Percentiles rank a stretch among this genome's conserved stretches.
Evolutionary conservation across 2,797 vertebrate genomes (phyloP).

Genomic region (Megaceryle alcyon): DNA sequence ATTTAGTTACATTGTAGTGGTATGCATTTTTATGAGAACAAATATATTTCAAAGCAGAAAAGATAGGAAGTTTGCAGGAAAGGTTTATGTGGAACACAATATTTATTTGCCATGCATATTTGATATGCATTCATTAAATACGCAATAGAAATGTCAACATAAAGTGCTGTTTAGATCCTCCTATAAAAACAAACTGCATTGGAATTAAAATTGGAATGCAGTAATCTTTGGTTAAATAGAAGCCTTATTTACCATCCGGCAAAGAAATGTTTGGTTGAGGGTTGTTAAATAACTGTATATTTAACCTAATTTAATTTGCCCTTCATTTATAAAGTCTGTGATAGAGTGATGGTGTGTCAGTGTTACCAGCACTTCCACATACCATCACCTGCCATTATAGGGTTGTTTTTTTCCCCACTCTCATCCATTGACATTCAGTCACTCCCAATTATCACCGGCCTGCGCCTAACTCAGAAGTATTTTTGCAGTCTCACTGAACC

Average conservation of each 20-base stretch:
- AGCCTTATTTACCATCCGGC: slow-evolving; percentile 70
- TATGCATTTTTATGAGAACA: slow-evolving; percentile 73
- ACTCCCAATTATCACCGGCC: slow-evolving; percentile 62
- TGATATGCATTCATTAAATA: slow-evolving; percentile 80
- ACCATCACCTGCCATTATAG: slow-evolving; percentile 10
- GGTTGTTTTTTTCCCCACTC: not conserved
- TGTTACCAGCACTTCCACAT: slow-evolving; percentile 19
- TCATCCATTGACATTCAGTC: slow-evolving; percentile 46
- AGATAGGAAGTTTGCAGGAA: slow-evolving; percentile 26
- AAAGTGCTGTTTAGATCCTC: slow-evolving; percentile 78
- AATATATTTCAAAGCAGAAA: slow-evolving; percentile 65
- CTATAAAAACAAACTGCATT: slow-evolving; percentile 75
- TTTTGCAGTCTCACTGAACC: slow-evolving; percentile 51
- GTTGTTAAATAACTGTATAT: slow-evolving; percentile 77
- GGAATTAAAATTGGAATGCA: slow-evolving; percentile 67
- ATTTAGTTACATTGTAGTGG: slow-evolving; percentile 60
- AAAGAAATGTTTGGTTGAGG: slow-evolving; percentile 73
- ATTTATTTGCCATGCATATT: slow-evolving; percentile 84
- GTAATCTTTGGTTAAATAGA: slow-evolving; percentile 78
- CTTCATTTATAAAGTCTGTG: slow-evolving; percentile 64
- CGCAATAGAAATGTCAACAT: slow-evolving; percentile 81
- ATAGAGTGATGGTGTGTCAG: slow-evolving; percentile 42
- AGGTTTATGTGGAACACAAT: slow-evolving; percentile 72
- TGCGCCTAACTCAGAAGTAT: slow-evolving; percentile 52
- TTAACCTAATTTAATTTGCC: slow-evolving; percentile 78